These are phyloP conservation scores for Drosophila emarginata DNA, from an alignment of 2,888 invertebrate species.

Conservation along the genomic window DNA sequence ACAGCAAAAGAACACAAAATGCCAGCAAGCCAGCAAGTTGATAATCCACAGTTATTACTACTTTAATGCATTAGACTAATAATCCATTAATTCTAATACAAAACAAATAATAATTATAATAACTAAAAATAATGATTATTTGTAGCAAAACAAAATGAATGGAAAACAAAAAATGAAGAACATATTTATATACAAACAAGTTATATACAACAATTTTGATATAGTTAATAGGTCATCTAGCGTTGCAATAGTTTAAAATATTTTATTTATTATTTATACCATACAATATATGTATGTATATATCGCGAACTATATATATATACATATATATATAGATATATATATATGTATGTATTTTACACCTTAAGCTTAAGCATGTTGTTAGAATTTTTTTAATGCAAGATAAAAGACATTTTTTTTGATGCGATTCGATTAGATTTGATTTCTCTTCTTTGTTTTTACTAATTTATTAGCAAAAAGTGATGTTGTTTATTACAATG, in stretches of 20 bases:
- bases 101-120: slow-evolving; percentile 44
- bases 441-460: background rate
- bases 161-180: slow-evolving; percentile 76
- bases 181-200: slow-evolving; percentile 68
- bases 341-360: slow-evolving; percentile 4
- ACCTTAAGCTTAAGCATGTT: slow-evolving; percentile 60
- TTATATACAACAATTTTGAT: slow-evolving; percentile 65
- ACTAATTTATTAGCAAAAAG: slow-evolving; percentile 34
- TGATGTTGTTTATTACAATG: slow-evolving; percentile 35
- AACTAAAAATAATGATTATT: slow-evolving; percentile 44
- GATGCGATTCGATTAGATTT: background rate
- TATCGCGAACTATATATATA: slow-evolving; percentile 39
- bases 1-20: slow-evolving; percentile 33
- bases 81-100: slow-evolving; percentile 15
- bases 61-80: slow-evolving; percentile 72
- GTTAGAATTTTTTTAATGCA: slow-evolving; percentile 67
- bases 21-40: slow-evolving; percentile 56
- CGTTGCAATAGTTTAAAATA: slow-evolving; percentile 74
- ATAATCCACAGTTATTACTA: slow-evolving; percentile 75
- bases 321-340: slow-evolving; percentile 19
- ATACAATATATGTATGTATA: slow-evolving; percentile 61
- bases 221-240: slow-evolving; percentile 73
- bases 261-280: slow-evolving; percentile 79
- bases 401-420: slow-evolving; percentile 61
- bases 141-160: slow-evolving; percentile 37